Percentiles rank a stretch among this genome's conserved stretches.
Evolutionary conservation across 2,113 vertebrate species (phyloP).

Genomic region (Pterocles gutturalis): DNA sequence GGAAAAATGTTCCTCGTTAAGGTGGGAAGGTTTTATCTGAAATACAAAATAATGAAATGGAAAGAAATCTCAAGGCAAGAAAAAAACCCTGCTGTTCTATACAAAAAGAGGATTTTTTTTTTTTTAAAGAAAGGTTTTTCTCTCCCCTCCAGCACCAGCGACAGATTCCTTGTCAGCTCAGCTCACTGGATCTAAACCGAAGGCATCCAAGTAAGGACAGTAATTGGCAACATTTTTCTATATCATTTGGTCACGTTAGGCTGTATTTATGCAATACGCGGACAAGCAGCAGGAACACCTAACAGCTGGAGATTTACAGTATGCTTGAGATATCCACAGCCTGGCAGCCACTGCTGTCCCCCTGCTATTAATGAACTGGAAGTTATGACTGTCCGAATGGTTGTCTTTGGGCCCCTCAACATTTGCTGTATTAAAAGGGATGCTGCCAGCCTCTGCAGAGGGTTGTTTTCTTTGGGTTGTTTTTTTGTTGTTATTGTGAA

Average conservation of each 20-base stretch:
- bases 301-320: constrained; percentile 31
- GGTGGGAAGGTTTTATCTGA: constrained; percentile 26
- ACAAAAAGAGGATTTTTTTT: background rate
- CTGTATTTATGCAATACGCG: background rate
- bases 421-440: background rate
- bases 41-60: constrained; percentile 32
- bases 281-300: background rate
- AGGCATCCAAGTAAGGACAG: constrained; percentile 36
- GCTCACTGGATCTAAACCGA: background rate
- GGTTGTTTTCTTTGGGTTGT: background rate
- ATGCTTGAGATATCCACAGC: background rate
- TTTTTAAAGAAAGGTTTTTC: constrained; percentile 28
- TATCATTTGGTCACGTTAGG: background rate
- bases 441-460: background rate
- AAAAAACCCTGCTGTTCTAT: background rate
- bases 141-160: background rate
- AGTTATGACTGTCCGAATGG: background rate
- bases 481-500: background rate
- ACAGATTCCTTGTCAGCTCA: background rate
- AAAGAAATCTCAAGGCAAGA: constrained; percentile 18
- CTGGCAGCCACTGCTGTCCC: background rate
- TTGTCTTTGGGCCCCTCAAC: background rate
- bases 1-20: constrained; percentile 41
- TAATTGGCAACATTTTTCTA: constrained; percentile 54
- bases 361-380: constrained; percentile 22